Conservation (phyloP, 1,140 invertebrate species). For the Oscheius sp. region DNA sequence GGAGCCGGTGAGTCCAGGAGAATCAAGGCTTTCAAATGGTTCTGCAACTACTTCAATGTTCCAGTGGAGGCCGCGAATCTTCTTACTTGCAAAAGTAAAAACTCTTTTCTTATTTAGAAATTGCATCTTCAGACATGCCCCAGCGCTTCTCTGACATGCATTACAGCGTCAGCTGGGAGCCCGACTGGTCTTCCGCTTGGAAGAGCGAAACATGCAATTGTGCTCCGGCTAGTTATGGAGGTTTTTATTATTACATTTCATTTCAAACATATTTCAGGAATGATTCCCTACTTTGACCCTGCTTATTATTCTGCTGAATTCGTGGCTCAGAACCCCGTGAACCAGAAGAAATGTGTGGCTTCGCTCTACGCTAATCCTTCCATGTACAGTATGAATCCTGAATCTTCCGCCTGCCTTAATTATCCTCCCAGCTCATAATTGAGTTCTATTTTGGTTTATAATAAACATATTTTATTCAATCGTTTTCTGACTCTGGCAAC, state of each 20-base stretch:
- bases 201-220: constrained; percentile 34
- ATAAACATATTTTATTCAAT: no score
- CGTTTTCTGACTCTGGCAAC: no score
- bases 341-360: constrained; percentile 31
- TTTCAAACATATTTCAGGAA: constrained; percentile 18
- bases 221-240: constrained; percentile 35
- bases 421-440: no score
- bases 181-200: constrained; percentile 34
- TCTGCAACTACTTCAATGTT: constrained; percentile 54
- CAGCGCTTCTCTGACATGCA: constrained; percentile 23
- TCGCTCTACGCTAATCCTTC: constrained; percentile 39
- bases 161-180: constrained; percentile 33
- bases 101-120: background rate
- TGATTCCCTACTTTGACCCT: constrained; percentile 43
- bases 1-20: constrained; percentile 49
- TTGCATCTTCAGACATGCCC: constrained; percentile 16
- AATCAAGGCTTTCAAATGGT: constrained; percentile 60
- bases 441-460: no score
- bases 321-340: constrained; percentile 36
- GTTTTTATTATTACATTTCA: no score
- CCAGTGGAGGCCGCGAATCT: constrained; percentile 37
- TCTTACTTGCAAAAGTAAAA: constrained; percentile 50
- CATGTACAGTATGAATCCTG: constrained; percentile 37
- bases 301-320: constrained; percentile 40
- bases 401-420: constrained; percentile 36